Evolutionary conservation across 1,140 invertebrate genomes (phyloP).

Genomic region (Spodoptera litura): DNA sequence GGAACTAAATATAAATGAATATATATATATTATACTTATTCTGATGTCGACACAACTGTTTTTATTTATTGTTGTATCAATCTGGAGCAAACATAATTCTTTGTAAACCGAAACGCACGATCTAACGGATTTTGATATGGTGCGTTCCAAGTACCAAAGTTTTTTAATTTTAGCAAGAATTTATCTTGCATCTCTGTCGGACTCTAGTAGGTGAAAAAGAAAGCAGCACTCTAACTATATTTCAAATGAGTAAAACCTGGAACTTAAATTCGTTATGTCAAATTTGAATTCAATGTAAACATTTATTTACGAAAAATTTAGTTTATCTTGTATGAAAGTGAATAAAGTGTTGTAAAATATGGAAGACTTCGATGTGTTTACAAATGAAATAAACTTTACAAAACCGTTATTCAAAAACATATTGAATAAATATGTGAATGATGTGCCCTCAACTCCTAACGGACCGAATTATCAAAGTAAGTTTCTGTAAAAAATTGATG

Average conservation of each 20-base stretch:
- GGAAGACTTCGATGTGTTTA: constrained; percentile 81
- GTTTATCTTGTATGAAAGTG: background rate
- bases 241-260: background rate
- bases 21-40: no score
- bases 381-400: constrained; percentile 74
- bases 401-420: constrained; percentile 72
- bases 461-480: constrained; percentile 83
- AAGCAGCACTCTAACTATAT: background rate
- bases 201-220: background rate
- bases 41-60: no score
- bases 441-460: constrained; percentile 70
- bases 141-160: background rate
- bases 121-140: constrained; percentile 4
- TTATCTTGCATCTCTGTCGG: background rate
- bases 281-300: constrained; percentile 41
- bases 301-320: background rate
- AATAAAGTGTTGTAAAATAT: constrained; percentile 51
- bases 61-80: no score
- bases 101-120: background rate
- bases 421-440: constrained; percentile 71
- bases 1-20: no score
- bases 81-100: no score
- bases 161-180: background rate
- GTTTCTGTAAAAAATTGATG: constrained; percentile 32
- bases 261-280: constrained; percentile 13